Evolutionary conservation across 2,888 invertebrate genomes (phyloP).

Genomic region (Calameuta idolon): DNA sequence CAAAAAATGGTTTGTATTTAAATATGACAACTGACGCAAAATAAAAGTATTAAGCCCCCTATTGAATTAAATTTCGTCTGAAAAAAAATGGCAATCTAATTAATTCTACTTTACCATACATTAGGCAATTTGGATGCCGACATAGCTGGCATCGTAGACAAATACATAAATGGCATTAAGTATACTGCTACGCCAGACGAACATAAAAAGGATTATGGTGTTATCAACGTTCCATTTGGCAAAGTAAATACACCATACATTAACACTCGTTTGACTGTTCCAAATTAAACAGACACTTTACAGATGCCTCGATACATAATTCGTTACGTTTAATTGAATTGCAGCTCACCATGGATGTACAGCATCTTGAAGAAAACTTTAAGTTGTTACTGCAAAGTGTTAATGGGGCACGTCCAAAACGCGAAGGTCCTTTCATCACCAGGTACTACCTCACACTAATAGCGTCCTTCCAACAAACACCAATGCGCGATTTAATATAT

Average conservation of each 20-base stretch:
- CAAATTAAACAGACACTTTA: background rate
- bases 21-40: background rate
- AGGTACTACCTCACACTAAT: conserved; percentile 65
- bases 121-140: conserved; percentile 78
- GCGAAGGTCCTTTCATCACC: conserved; percentile 78
- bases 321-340: background rate
- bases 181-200: conserved; percentile 78
- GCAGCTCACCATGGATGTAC: conserved; percentile 80
- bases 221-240: conserved; percentile 77
- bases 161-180: conserved; percentile 78
- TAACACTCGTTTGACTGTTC: background rate
- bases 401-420: conserved; percentile 74
- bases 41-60: too few relatives aligned
- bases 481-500: too few relatives aligned
- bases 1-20: conserved; percentile 61
- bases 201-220: conserved; percentile 78
- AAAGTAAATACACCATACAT: conserved; percentile 69
- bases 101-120: conserved; percentile 13
- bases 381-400: conserved; percentile 75
- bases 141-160: conserved; percentile 73
- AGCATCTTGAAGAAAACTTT: conserved; percentile 81
- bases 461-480: too few relatives aligned
- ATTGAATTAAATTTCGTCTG: too few relatives aligned
- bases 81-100: background rate
- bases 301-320: conserved; percentile 7